These are phyloP conservation scores for Pachyrhynchus sulphureomaculatus DNA, from an alignment of 1,140 invertebrate genomes.

Conservation along the genomic window DNA sequence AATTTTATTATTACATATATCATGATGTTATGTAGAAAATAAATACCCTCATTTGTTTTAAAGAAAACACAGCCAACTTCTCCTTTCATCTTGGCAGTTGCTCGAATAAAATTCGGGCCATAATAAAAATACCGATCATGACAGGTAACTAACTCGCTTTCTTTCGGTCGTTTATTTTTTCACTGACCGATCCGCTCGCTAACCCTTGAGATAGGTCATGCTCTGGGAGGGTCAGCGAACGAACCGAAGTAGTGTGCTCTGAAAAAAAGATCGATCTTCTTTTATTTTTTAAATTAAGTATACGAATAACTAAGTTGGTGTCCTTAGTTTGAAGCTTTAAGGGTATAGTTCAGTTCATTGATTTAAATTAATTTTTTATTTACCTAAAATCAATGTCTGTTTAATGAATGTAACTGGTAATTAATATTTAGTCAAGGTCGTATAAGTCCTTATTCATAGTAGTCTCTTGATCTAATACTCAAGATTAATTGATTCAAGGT, in stretches of 20 bases:
- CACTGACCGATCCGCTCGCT: conserved; percentile 38
- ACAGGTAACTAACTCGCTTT: conserved; percentile 25
- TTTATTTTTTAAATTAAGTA: background rate
- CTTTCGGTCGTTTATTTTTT: conserved; percentile 29
- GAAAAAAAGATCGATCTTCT: background rate
- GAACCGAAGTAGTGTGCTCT: conserved; percentile 1
- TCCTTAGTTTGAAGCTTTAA: no score
- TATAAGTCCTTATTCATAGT: no score
- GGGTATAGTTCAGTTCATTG: no score
- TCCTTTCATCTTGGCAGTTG: background rate
- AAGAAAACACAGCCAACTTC: background rate
- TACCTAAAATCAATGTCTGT: no score
- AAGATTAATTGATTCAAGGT: no score
- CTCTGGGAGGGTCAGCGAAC: conserved; percentile 33
- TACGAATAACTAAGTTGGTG: no score
- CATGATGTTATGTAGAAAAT: no score
- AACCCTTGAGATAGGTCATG: conserved; percentile 40
- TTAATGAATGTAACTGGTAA: no score
- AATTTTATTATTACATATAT: no score
- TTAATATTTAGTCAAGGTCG: no score
- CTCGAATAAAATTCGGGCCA: background rate
- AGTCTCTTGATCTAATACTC: background rate
- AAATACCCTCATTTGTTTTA: background rate
- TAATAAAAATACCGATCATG: conserved; percentile 9
- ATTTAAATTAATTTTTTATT: no score